phyloP scores from a whole-genome alignment of 2,797 vertebrate species.

The Chlorospingus semifuscus region DNA sequence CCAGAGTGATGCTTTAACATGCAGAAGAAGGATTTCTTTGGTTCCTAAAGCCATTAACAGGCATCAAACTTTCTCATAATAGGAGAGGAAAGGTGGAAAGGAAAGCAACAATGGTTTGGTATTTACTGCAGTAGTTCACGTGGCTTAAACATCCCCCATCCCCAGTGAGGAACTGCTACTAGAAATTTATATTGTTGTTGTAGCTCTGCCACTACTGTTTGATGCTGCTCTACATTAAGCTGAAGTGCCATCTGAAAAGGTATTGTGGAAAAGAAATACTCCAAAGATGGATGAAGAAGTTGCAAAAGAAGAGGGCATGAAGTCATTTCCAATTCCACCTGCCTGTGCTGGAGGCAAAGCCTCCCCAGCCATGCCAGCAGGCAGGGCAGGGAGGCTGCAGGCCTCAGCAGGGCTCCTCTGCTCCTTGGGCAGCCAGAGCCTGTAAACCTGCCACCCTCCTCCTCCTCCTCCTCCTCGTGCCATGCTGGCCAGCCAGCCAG shows the following conservation, averaged over 20 bases:
- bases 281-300: neutral
- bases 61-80: neutral
- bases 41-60: conserved; percentile 56
- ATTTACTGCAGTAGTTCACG: neutral
- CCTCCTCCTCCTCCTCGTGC: neutral
- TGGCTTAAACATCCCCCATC: neutral
- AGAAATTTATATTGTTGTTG: neutral
- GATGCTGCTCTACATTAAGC: neutral
- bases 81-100: neutral
- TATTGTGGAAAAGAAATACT: neutral
- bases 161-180: neutral
- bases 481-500: neutral
- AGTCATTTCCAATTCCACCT: neutral
- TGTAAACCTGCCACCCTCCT: neutral
- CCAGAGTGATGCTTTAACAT: conserved; percentile 21
- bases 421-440: neutral
- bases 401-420: neutral
- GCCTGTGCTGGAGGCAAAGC: neutral
- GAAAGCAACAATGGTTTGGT: neutral
- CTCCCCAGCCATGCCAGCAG: neutral
- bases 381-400: neutral
- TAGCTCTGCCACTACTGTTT: neutral
- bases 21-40: conserved; percentile 50
- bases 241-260: neutral
- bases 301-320: neutral